Conservation (phyloP, 2,888 invertebrate genomes). For the Rhodophaea formosa region DNA sequence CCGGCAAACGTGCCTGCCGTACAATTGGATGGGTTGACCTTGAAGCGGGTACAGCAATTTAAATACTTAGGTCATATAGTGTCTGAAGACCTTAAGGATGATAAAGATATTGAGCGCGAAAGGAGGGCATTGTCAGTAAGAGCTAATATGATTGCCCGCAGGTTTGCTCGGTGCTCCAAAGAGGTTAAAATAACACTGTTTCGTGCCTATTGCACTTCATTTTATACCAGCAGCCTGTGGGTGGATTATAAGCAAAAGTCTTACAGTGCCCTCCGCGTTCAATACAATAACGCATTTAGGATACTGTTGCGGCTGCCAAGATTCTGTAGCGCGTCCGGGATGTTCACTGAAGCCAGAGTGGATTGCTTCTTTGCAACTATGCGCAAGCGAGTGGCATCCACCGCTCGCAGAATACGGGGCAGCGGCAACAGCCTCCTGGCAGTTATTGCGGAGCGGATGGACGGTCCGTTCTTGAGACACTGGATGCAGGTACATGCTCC, state of each 20-base stretch:
- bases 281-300: constrained; percentile 2
- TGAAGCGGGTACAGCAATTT: neutral
- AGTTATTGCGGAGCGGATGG: neutral
- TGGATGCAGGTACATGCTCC: too few species aligned
- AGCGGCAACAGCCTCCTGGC: neutral
- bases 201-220: neutral
- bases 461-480: too few species aligned
- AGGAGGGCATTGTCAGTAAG: neutral
- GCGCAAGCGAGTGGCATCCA: neutral
- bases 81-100: neutral
- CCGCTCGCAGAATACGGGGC: neutral
- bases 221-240: neutral
- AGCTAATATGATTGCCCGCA: neutral
- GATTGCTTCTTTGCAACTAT: neutral
- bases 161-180: neutral
- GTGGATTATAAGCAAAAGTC: neutral
- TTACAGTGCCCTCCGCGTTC: neutral
- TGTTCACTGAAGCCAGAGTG: neutral
- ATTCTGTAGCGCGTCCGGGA: constrained; percentile 3
- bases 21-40: neutral
- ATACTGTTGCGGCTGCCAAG: neutral
- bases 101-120: neutral
- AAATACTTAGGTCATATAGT: neutral
- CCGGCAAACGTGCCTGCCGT: neutral
- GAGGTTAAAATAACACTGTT: neutral